Percentiles rank a stretch among this genome's conserved stretches.
Conservation (phyloP, 2,113 vertebrate species). For the Rallus limicola region DNA sequence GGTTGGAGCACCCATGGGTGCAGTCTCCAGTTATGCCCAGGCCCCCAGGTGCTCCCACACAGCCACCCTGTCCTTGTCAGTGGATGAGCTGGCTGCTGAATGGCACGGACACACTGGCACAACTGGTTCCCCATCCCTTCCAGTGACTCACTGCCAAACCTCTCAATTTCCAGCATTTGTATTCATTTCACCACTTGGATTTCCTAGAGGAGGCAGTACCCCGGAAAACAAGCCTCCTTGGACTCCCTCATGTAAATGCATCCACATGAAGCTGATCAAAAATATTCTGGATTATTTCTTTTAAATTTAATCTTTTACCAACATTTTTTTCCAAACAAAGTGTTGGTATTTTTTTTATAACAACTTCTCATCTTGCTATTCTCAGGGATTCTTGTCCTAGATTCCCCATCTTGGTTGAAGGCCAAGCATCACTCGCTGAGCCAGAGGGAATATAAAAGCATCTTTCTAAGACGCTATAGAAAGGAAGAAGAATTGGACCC, state of each 20-base stretch:
- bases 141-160: slow-evolving; percentile 25
- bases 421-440: slow-evolving; percentile 51
- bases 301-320: not conserved
- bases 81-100: not conserved
- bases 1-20: not conserved
- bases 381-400: slow-evolving; percentile 51
- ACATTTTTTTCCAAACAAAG: not conserved
- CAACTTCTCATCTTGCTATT: slow-evolving; percentile 39
- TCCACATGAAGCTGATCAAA: not conserved
- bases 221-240: not conserved
- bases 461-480: slow-evolving; percentile 44
- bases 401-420: slow-evolving; percentile 51
- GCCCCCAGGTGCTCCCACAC: not conserved
- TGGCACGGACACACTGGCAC: not conserved
- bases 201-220: not conserved
- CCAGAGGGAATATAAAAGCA: slow-evolving; percentile 58
- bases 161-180: slow-evolving; percentile 3
- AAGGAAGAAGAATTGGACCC: slow-evolving; percentile 53
- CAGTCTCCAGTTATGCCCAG: not conserved
- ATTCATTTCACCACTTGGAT: not conserved
- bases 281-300: not conserved
- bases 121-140: slow-evolving; percentile 20
- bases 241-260: not conserved
- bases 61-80: fast-evolving
- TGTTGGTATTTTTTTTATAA: not conserved